Conservation (phyloP, 1,140 invertebrate genomes). For the Papilio polytes region DNA sequence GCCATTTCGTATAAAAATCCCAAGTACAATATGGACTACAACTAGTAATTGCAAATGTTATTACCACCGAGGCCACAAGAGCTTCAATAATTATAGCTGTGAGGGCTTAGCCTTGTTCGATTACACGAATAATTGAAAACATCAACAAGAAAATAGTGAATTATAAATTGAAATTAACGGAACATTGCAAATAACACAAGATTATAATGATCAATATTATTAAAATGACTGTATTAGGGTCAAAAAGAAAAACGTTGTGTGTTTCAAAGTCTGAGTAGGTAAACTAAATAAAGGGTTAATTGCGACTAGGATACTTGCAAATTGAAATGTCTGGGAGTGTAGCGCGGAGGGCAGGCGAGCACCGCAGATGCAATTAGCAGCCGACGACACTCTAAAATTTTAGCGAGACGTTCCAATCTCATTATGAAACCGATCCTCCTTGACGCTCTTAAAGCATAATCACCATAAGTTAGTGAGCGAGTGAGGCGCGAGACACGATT, state of each 20-base stretch:
- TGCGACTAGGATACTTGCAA: conserved; percentile 44
- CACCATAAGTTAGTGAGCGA: conserved; percentile 82
- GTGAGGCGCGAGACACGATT: conserved; percentile 82
- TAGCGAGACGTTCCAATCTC: conserved; percentile 80
- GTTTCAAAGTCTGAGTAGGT: conserved; percentile 25
- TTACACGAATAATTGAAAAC: conserved; percentile 12
- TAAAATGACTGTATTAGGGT: neutral
- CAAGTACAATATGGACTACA: neutral
- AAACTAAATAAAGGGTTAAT: conserved; percentile 50
- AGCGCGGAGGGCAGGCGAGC: conserved; percentile 47
- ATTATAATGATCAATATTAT: neutral
- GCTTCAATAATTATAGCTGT: neutral
- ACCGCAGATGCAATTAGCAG: conserved; percentile 79
- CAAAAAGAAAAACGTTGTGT: neutral
- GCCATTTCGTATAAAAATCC: neutral
- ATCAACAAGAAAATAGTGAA: neutral
- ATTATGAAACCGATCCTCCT: conserved; percentile 81
- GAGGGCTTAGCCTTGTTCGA: neutral
- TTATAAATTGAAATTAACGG: neutral
- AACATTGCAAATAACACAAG: neutral
- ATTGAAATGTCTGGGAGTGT: conserved; percentile 29
- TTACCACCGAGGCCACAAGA: neutral
- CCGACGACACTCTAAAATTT: conserved; percentile 81
- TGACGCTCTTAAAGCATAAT: conserved; percentile 82
- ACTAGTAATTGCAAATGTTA: neutral